Percentiles rank a stretch among this genome's conserved stretches.
These are phyloP conservation scores for Steinernema scapterisci DNA, from an alignment of 2,888 invertebrate species.

Conservation along the genomic window DNA sequence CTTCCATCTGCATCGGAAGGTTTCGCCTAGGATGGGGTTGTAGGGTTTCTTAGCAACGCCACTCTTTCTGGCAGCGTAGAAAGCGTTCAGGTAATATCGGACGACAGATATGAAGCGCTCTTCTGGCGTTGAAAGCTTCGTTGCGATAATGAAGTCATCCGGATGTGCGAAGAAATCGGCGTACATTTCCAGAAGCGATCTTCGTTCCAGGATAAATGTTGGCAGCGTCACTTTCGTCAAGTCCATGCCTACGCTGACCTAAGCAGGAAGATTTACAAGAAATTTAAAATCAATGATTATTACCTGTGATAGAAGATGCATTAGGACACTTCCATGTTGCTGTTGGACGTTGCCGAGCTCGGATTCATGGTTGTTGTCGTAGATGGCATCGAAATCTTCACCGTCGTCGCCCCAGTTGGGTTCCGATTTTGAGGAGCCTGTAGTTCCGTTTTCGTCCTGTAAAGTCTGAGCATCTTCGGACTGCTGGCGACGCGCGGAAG, in stretches of 20 bases:
- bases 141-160: slow-evolving; percentile 83
- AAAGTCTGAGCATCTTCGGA: slow-evolving; percentile 11
- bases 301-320: slow-evolving; percentile 87
- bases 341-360: slow-evolving; percentile 88
- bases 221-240: slow-evolving; percentile 97
- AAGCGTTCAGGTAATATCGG: slow-evolving; percentile 95
- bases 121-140: slow-evolving; percentile 69
- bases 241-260: slow-evolving; percentile 98
- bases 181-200: slow-evolving; percentile 98
- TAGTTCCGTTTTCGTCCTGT: not conserved
- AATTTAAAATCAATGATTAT: not conserved
- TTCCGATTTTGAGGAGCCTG: slow-evolving; percentile 25
- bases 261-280: slow-evolving; percentile 32
- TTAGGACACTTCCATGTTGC: slow-evolving; percentile 93
- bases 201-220: slow-evolving; percentile 94
- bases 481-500: slow-evolving; percentile 14
- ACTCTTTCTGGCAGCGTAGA: slow-evolving; percentile 95
- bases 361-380: slow-evolving; percentile 71
- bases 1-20: slow-evolving; percentile 74
- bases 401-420: slow-evolving; percentile 73
- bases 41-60: slow-evolving; percentile 98
- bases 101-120: slow-evolving; percentile 58
- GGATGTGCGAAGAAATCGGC: slow-evolving; percentile 99
- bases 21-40: slow-evolving; percentile 95
- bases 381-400: slow-evolving; percentile 66